These are phyloP conservation scores for Phaedon cochleariae DNA, from an alignment of 2,888 invertebrate genomes.

Conservation along the genomic window DNA sequence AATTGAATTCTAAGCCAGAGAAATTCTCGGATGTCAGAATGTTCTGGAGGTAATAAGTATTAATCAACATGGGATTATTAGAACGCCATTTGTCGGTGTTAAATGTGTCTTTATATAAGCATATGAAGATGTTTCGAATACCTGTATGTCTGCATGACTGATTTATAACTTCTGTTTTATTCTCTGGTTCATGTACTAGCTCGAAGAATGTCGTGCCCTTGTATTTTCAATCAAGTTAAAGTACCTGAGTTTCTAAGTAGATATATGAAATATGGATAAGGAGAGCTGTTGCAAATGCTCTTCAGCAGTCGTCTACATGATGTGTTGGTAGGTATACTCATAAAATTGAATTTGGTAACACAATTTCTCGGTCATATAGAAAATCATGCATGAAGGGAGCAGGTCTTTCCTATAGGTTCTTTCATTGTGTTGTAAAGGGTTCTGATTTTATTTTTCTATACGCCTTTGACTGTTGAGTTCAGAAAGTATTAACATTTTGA, in stretches of 20 bases:
- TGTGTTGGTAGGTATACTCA: too few species aligned
- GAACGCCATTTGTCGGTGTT: slow-evolving; percentile 28
- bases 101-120: slow-evolving; percentile 23
- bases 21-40: neutral
- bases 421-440: too few species aligned
- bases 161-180: slow-evolving; percentile 16
- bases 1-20: too few species aligned
- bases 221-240: neutral
- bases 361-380: too few species aligned
- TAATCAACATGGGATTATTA: slow-evolving; percentile 22
- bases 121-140: slow-evolving; percentile 12
- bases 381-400: too few species aligned
- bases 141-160: slow-evolving; percentile 10
- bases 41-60: neutral
- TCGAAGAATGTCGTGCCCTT: neutral
- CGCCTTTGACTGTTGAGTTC: too few species aligned
- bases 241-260: too few species aligned
- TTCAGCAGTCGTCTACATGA: too few species aligned
- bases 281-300: neutral
- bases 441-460: too few species aligned
- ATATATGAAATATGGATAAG: neutral
- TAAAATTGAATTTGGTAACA: too few species aligned
- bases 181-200: slow-evolving; percentile 2
- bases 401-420: too few species aligned
- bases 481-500: too few species aligned